Evolutionary conservation across 2,888 invertebrate species (phyloP), one percentile per base, ranked within the genome.

Genomic region (Hydriomena furcata): DNA sequence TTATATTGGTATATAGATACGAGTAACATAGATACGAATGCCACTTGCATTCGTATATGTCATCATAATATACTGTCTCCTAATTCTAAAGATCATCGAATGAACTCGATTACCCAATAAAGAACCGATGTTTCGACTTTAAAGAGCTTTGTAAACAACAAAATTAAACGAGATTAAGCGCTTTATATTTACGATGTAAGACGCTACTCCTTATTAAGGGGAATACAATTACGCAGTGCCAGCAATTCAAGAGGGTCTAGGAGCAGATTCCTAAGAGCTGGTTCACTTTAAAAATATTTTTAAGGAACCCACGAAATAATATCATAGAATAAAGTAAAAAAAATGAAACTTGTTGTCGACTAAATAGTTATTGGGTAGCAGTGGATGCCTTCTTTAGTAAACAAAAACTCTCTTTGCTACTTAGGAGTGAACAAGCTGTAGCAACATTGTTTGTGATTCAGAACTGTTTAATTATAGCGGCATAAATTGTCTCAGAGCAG

Each of bases 141-240:
- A 52, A 40, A 44, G 63, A 63, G 63, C 72, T 74, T 70, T 70
- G 76, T 76, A 78, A 80, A 80, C 77, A 81, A 78, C 70, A 73
- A 79, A 82, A 80, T 80, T 72, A 76, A 80, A 77, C 65, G 66
- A 67, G 76, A 81, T 82, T 73, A 80, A 81, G 70, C 65, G 71
- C 71, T 76, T 81, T 80, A 76, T 81, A 79, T 82, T 81, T 81
- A 80, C 79, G 80, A 81, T 74, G 76, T 76, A 77, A 80, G 73
- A 72, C 71, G 75, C 71, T 75, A 68, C 73, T 79, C 72, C 77
- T 80, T 79, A 81, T 76, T 81, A 81, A 79, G 73, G 70, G 70
- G 72, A 82, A 82, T 80, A 84, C 83, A 83, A 84, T 84, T 84
- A 83, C 79, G 74, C 79, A 79, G 75, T 79, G 69, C 74, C 74